A percentile compares a stretch with the other conserved stretches of the same genome.
These are phyloP conservation scores for Pseudomyrmex sp. DNA, from an alignment of 1,140 invertebrate species.

Conservation along the genomic window DNA sequence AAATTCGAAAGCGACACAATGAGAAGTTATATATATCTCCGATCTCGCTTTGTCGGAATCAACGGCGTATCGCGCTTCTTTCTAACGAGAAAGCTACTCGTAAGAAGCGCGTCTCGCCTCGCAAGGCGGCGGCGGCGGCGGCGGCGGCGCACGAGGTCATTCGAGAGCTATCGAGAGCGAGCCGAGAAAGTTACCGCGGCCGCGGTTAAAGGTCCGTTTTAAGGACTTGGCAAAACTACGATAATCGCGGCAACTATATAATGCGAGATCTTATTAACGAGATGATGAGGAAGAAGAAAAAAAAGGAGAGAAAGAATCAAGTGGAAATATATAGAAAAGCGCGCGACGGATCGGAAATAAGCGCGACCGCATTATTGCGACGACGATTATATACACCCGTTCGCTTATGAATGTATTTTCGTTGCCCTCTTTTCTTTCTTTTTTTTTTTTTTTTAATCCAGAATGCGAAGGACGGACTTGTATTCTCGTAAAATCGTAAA, in stretches of 20 bases:
- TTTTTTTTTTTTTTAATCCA: neutral
- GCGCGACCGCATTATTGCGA: neutral
- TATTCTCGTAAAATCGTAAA: neutral
- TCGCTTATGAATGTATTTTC: slow-evolving; percentile 20
- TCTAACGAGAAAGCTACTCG: slow-evolving; percentile 63
- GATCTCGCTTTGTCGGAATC: slow-evolving; percentile 52
- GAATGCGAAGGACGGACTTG: neutral
- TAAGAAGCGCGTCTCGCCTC: slow-evolving; percentile 18
- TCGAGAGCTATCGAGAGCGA: slow-evolving; percentile 18
- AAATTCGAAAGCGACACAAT: neutral
- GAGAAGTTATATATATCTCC: slow-evolving; percentile 7
- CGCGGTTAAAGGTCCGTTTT: slow-evolving; percentile 16
- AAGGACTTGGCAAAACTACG: slow-evolving; percentile 40
- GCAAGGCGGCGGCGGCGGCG: neutral
- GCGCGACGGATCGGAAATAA: neutral
- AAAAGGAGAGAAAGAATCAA: neutral
- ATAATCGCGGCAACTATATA: too few relatives aligned
- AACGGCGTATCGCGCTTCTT: slow-evolving; percentile 39
- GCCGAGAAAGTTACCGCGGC: slow-evolving; percentile 6
- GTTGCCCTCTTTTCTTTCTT: neutral
- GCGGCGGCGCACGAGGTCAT: neutral
- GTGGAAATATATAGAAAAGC: too few relatives aligned
- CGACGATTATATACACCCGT: neutral
- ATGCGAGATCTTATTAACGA: neutral
- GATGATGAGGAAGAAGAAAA: neutral